A percentile compares a stretch with the other conserved stretches of the same genome.
Conservation (phyloP, 2,113 vertebrate species). For the Scortum barcoo region DNA sequence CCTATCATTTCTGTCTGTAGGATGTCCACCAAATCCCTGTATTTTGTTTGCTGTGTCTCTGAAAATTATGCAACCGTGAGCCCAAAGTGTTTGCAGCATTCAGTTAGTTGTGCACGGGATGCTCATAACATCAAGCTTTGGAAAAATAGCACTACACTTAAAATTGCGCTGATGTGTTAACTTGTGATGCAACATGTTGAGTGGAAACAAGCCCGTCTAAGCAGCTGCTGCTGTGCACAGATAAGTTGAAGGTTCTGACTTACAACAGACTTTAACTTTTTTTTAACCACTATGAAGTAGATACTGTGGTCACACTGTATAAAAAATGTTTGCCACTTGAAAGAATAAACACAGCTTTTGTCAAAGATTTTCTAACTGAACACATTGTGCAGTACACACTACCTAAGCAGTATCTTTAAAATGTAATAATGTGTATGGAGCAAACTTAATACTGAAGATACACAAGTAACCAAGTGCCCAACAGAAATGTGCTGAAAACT, state of each 20-base stretch:
- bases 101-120: background rate
- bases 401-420: background rate
- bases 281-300: background rate
- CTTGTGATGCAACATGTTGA: slow-evolving; percentile 1
- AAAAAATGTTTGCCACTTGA: background rate
- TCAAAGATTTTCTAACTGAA: background rate
- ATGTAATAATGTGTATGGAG: background rate
- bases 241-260: background rate
- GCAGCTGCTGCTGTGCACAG: background rate
- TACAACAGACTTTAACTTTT: background rate
- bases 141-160: background rate
- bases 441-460: background rate
- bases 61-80: background rate
- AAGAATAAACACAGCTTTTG: slow-evolving; percentile 1
- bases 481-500: background rate
- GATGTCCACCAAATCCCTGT: slow-evolving; percentile 3
- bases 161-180: background rate
- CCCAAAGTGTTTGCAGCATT: background rate
- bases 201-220: slow-evolving; percentile 1
- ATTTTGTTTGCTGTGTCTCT: background rate
- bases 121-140: background rate
- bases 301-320: background rate
- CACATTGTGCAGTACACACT: background rate
- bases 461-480: background rate
- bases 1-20: slow-evolving; percentile 11